Evolutionary conservation across 2,797 vertebrate species (phyloP), one percentile per base, ranked within the genome.

Genomic region (Lagorchestes hirsutus): DNA sequence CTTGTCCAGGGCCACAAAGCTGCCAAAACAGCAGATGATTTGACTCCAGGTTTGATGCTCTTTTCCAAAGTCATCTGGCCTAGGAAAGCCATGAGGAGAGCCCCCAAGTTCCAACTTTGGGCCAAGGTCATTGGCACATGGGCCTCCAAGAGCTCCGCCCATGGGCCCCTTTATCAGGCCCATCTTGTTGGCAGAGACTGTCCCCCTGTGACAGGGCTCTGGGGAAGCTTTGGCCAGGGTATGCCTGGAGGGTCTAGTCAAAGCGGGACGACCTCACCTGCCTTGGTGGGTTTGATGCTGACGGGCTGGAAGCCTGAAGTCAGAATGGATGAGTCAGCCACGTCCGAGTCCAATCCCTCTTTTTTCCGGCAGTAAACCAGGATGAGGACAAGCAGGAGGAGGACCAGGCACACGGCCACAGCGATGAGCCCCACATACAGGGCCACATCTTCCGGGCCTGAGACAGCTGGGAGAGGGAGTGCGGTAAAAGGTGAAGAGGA

Each of bases 261-360:
- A 55, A 90, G 13, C 5, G 5, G 93, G 34, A 55, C 27, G 1
- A 97, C 22, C 99, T 99, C 99, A 99, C 99, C 99, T 98, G 99
- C 99, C 99, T 99, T 99, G 99, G 99, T 99, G 98, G 99, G 99
- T 98, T 99, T 99, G 99, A 99, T 99, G 99, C 99, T 99, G 99
- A 99, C 99, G 0, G 99, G 99, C 99, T 99, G 99, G 98, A 99
- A 99, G 98, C 99, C 99, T 12, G 99, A 99, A 22, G 99, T 99
- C 98, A 99, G 99, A 98, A 99, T 99, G 98, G 99, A 99, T 6
- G 99, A 99, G 98, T 99, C 99, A 0, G 99, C 99, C 97, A 99
- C 99, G 0, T 99, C 99, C 0, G 99, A 99, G 1, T 99, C 99
- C 97, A 99, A 98, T 93, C 99, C 99, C 94, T 99, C 99, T 97